Evolutionary conservation across 2,888 invertebrate genomes (phyloP), one percentile per base, ranked within the genome.

Genomic region (Pollenia angustigena): DNA sequence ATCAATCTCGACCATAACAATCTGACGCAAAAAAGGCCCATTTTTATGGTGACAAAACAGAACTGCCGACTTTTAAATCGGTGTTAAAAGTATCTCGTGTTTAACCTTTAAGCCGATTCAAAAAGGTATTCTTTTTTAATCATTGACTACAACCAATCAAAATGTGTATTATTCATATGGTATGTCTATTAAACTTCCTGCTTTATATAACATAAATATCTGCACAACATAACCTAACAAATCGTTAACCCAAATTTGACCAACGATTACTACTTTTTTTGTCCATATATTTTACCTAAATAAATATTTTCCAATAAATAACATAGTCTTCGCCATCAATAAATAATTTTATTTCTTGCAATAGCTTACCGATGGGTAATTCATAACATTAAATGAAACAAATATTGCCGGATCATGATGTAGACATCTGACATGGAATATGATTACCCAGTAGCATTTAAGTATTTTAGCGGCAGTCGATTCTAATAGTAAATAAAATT

Each of bases 381-480:
- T 84, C 72, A 79, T 84, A 84, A 84, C 50, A 76, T 84, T 58
- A 44, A 84, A 72, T 58, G 11, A 72, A 84, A 79, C 72, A 84
- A 84, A 84, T 84, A 84, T 58, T 84, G 83, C 78, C 42, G 44
- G 78, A 84, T 82, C 81, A 81, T 85, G 64, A 58, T 83, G 78
- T 42, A 48, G 66, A 69, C 72, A 62, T 54, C 52, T 81, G 75
- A 76, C 80, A 80, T 52, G 58, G 80, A 76, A 75, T 80, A 81
- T 87, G 80, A 84, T 87, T 84, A 81, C 66, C 84, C 86, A 80
- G 86, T 86, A 86, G 86, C 86, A 84, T 66, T 84, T 83, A 66
- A 46, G 23, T 81, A 66, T 81, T 74, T 81, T 60, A 75, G 42
- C 52, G 23, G 48, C 12, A 56, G 56, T 62, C 23, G 62, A 40